These are phyloP conservation scores for Phortica okadai DNA, from an alignment of 2,888 invertebrate species.

Conservation along the genomic window DNA sequence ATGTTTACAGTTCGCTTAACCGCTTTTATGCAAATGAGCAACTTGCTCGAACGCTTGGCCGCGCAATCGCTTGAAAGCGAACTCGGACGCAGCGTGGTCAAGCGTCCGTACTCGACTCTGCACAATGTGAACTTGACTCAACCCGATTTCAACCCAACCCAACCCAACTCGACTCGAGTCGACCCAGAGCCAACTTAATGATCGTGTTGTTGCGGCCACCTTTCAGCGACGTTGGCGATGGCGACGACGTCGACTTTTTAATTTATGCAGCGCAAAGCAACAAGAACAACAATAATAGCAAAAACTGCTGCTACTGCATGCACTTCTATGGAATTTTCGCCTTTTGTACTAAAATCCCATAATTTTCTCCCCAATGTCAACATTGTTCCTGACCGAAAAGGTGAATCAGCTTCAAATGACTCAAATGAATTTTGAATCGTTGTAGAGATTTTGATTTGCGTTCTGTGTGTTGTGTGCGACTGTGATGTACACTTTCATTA, in stretches of 20 bases:
- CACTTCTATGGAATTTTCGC: background rate
- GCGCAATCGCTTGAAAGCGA: background rate
- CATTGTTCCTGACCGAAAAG: background rate
- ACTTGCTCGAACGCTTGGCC: background rate
- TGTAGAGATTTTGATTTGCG: background rate
- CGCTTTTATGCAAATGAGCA: constrained; percentile 29
- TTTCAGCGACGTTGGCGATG: background rate
- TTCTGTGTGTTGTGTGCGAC: background rate
- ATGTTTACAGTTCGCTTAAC: constrained; percentile 32
- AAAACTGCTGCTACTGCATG: background rate
- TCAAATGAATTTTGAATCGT: too few relatives aligned
- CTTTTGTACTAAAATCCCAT: background rate
- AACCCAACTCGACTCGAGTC: background rate
- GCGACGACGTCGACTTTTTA: constrained; percentile 12
- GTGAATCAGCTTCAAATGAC: too few relatives aligned
- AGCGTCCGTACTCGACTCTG: background rate
- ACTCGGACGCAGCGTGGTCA: background rate
- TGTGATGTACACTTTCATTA: too few relatives aligned
- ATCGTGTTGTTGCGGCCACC: background rate
- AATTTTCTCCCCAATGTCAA: background rate
- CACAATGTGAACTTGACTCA: background rate
- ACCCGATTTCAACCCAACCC: background rate
- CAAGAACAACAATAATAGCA: background rate
- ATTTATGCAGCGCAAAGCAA: constrained; percentile 23
- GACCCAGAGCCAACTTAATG: background rate